phyloP scores from a whole-genome alignment of 2,888 invertebrate species.

The Petrophora chlorosata region DNA sequence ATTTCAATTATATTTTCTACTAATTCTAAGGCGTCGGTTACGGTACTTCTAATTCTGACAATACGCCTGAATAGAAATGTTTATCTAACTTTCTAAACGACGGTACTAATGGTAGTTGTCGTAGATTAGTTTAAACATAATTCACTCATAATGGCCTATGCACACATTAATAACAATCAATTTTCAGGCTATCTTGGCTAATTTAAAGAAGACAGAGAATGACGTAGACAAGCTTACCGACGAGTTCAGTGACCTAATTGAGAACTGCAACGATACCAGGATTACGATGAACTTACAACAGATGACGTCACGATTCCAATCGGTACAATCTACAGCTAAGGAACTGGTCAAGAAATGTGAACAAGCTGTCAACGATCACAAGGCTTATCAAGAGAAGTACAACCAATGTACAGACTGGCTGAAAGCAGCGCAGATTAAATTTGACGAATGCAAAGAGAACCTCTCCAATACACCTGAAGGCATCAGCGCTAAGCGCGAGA shows the following conservation, averaged over 20 bases:
- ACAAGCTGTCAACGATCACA: constrained; percentile 92
- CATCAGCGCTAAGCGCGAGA: constrained; percentile 87
- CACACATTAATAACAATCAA: constrained; percentile 8
- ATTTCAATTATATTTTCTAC: constrained; percentile 40
- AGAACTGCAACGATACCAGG: constrained; percentile 93
- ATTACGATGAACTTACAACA: constrained; percentile 95
- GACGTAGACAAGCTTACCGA: constrained; percentile 94
- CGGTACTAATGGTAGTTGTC: constrained; percentile 75
- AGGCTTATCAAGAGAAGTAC: constrained; percentile 91
- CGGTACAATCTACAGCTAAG: constrained; percentile 93
- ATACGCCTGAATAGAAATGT: constrained; percentile 31
- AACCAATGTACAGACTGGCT: constrained; percentile 93
- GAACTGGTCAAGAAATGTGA: constrained; percentile 96
- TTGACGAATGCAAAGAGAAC: constrained; percentile 86
- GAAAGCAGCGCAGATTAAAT: constrained; percentile 88
- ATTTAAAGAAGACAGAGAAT: constrained; percentile 91
- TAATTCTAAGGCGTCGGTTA: constrained; percentile 51
- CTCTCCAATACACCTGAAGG: constrained; percentile 87
- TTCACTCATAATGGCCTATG: constrained; percentile 10
- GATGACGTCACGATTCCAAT: constrained; percentile 94
- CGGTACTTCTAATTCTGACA: constrained; percentile 51
- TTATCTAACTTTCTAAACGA: constrained; percentile 40
- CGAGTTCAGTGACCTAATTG: constrained; percentile 92
- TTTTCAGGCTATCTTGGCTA: constrained; percentile 89
- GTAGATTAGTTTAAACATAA: constrained; percentile 70